phyloP scores from a whole-genome alignment of 2,113 vertebrate genomes.

The Maccullochella peelii region DNA sequence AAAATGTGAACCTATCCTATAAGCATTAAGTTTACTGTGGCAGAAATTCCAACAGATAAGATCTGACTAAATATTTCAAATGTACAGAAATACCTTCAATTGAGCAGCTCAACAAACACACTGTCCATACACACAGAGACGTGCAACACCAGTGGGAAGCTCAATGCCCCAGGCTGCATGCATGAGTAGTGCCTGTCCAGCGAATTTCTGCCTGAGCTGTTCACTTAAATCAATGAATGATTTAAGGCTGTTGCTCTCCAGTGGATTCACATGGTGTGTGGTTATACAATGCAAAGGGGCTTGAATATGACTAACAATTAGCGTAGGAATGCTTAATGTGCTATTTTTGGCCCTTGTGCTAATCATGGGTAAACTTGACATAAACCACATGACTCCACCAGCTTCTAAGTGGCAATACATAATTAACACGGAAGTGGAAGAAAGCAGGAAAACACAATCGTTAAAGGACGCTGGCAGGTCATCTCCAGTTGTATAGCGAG shows the following conservation, averaged over 20 bases:
- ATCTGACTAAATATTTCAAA: conserved; percentile 32
- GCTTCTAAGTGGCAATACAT: conserved; percentile 55
- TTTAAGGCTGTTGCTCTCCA: conserved; percentile 45
- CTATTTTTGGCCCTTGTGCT: conserved; percentile 44
- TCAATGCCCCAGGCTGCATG: conserved; percentile 38
- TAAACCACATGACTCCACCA: conserved; percentile 18
- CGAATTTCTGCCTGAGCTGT: conserved; percentile 50
- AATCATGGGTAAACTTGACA: conserved; percentile 41
- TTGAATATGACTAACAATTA: conserved; percentile 42
- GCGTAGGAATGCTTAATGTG: conserved; percentile 17
- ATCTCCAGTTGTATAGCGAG: conserved; percentile 23
- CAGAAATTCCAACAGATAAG: background rate
- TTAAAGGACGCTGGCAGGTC: conserved; percentile 42
- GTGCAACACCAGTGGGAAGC: conserved; percentile 43
- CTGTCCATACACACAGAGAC: conserved; percentile 3
- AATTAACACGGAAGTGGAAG: conserved; percentile 55
- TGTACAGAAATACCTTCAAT: conserved; percentile 17
- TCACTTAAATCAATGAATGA: conserved; percentile 68
- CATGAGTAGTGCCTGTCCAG: conserved; percentile 46
- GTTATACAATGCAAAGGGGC: conserved; percentile 39
- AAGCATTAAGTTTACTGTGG: background rate
- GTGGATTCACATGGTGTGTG: conserved; percentile 39
- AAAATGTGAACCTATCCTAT: background rate
- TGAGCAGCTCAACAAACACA: conserved; percentile 19
- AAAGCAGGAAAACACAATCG: conserved; percentile 44